phyloP scores from a whole-genome alignment of 2,113 vertebrate genomes.

The Engraulis encrasicolus region DNA sequence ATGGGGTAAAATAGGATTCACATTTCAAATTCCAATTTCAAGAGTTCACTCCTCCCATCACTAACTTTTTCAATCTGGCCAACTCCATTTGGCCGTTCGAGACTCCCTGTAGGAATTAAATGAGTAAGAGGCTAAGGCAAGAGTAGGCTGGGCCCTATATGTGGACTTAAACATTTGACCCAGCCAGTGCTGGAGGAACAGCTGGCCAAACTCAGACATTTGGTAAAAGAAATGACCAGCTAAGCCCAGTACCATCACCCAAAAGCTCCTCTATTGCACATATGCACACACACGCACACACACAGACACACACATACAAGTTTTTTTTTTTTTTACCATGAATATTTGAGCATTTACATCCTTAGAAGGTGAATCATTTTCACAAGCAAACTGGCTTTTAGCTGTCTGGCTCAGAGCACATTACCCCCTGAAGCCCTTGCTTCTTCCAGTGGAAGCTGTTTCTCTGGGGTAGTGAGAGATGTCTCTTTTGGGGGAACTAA shows the following conservation, averaged over 20 bases:
- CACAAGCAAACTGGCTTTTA: neutral
- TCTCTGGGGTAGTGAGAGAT: conserved; percentile 19
- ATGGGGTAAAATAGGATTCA: no score
- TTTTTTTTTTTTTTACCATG: neutral
- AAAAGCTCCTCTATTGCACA: no score
- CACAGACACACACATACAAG: conserved; percentile 47
- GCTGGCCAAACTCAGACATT: neutral
- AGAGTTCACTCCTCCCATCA: no score
- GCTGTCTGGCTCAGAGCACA: neutral
- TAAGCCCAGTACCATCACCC: neutral
- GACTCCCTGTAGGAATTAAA: no score
- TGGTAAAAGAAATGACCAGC: neutral
- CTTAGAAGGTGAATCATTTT: neutral
- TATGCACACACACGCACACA: conserved; percentile 25
- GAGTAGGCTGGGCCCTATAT: no score
- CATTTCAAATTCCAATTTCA: no score
- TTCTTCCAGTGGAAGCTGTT: conserved; percentile 7
- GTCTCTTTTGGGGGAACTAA: conserved; percentile 39
- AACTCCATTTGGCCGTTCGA: no score
- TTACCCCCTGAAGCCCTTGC: neutral
- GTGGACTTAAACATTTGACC: no score
- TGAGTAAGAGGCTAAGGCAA: no score
- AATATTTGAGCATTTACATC: neutral
- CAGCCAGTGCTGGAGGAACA: neutral
- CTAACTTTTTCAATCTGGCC: no score